Conservation (phyloP, 2,888 invertebrate species). For the Cephus nigrinus region DNA sequence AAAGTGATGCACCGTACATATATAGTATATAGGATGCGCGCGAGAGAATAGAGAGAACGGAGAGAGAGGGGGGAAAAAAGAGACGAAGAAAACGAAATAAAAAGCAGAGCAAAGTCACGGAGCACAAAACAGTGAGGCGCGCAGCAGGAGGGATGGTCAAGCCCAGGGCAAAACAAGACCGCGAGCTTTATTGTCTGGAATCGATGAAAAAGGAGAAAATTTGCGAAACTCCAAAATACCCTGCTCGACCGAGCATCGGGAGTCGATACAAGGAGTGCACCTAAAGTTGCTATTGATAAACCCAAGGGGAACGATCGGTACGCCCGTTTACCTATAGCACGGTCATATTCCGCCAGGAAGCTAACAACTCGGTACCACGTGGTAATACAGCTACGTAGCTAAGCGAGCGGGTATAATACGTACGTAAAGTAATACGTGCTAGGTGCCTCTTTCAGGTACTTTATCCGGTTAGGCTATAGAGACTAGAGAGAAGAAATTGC, state of each 20-base stretch:
- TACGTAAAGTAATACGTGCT: conserved; percentile 1
- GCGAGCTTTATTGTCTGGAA: conserved; percentile 59
- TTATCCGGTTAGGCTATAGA: not conserved
- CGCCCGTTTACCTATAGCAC: not conserved
- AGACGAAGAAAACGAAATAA: conserved; percentile 15
- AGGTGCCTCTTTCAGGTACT: not conserved
- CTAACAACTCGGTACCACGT: not conserved
- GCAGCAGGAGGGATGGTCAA: conserved; percentile 44
- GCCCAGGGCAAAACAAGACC: conserved; percentile 56
- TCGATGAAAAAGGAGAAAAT: conserved; percentile 55
- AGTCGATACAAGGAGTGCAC: not conserved
- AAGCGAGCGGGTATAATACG: conserved; percentile 8
- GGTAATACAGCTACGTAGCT: not conserved
- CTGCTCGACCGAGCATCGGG: not conserved
- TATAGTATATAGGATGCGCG: conserved; percentile 2
- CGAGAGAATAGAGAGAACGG: conserved; percentile 20
- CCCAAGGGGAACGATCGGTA: not conserved
- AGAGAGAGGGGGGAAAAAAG: conserved; percentile 12
- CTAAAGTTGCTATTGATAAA: not conserved
- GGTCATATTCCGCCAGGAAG: not conserved
- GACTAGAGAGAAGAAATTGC: conserved; percentile 29
- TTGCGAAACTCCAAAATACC: conserved; percentile 11
- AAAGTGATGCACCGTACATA: not conserved
- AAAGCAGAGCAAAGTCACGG: conserved; percentile 35
- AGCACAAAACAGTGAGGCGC: conserved; percentile 48